phyloP scores from a whole-genome alignment of 2,113 vertebrate species.

The Bos indicus region DNA sequence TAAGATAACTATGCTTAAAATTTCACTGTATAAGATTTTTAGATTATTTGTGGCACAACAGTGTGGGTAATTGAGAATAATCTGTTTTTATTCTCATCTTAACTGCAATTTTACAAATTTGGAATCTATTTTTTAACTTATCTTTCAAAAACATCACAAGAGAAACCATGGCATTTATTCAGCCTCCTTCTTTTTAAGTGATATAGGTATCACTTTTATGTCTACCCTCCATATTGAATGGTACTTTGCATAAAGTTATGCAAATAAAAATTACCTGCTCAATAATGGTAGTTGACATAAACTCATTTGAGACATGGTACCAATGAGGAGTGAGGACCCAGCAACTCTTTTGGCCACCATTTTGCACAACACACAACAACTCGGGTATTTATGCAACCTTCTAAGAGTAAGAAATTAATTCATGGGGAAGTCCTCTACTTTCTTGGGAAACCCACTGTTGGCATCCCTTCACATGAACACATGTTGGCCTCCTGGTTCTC shows the following conservation, averaged over 20 bases:
- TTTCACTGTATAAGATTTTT: not conserved
- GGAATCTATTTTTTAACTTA: not conserved
- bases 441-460: not conserved
- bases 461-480: not conserved
- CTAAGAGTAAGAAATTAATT: not conserved
- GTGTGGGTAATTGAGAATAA: not conserved
- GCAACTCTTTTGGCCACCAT: not conserved
- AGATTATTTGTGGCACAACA: not conserved
- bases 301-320: not conserved
- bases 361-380: not conserved
- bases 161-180: not conserved
- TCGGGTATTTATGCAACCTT: not conserved
- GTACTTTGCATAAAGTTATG: not conserved
- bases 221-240: not conserved
- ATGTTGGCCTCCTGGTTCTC: not conserved
- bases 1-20: not conserved
- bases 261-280: not conserved
- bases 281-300: not conserved
- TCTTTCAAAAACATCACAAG: not conserved
- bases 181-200: not conserved
- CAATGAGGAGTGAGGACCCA: not conserved
- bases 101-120: not conserved
- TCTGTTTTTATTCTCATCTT: constrained; percentile 14
- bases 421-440: not conserved
- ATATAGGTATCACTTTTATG: not conserved